Evolutionary conservation across 2,797 vertebrate genomes (phyloP).

Genomic region (Malacoraja senta): DNA sequence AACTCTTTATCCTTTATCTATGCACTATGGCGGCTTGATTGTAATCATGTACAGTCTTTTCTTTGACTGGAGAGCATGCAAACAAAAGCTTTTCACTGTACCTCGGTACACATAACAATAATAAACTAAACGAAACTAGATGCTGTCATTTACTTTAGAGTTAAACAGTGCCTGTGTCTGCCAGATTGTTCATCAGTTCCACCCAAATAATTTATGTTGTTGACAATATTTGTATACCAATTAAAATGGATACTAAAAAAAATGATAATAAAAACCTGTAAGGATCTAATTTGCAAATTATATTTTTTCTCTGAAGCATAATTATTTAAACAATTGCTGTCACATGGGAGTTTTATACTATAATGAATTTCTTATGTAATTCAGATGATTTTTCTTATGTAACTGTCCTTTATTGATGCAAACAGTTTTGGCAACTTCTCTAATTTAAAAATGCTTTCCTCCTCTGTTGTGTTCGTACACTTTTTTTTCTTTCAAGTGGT

Average conservation of each 20-base stretch:
- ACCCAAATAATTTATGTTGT: neutral
- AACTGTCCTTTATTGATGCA: neutral
- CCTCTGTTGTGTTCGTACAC: neutral
- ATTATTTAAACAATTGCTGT: neutral
- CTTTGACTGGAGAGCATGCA: too few relatives aligned
- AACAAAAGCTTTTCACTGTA: too few relatives aligned
- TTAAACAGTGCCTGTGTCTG: neutral
- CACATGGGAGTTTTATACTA: neutral
- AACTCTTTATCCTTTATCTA: too few relatives aligned
- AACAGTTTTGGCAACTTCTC: neutral
- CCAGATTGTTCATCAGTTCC: neutral
- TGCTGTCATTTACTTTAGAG: neutral
- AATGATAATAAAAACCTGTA: neutral
- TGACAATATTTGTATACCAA: neutral
- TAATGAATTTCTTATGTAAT: neutral
- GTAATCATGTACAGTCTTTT: too few relatives aligned
- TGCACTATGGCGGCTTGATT: too few relatives aligned
- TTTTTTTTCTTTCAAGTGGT: neutral
- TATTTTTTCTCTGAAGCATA: neutral
- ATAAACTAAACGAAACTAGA: too few relatives aligned
- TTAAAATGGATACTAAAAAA: neutral
- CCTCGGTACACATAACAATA: too few relatives aligned
- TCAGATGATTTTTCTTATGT: neutral
- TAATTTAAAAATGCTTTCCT: neutral
- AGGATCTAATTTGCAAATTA: neutral